Evolutionary conservation across 2,113 vertebrate species (phyloP).

Genomic region (Dasyornis broadbenti): DNA sequence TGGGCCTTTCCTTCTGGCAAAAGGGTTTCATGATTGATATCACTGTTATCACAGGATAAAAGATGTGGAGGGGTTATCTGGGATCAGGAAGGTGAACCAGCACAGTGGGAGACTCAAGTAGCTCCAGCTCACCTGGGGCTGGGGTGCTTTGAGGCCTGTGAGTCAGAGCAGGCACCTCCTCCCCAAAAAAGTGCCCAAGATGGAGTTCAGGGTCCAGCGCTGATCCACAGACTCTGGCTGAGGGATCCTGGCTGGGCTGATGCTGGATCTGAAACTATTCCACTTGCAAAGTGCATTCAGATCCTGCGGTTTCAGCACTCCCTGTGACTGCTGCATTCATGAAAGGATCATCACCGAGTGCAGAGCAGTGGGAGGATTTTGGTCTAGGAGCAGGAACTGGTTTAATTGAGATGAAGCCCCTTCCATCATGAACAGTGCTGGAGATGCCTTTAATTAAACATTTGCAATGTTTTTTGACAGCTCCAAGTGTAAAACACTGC

Average conservation of each 20-base stretch:
- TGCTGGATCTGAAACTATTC: not conserved
- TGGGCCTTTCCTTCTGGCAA: not conserved
- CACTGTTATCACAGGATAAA: not conserved
- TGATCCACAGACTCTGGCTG: not conserved
- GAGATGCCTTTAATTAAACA: not conserved
- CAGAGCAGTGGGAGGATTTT: not conserved
- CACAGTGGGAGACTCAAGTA: not conserved
- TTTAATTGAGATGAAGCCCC: not conserved
- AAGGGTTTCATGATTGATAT: not conserved
- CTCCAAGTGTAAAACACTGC: not conserved
- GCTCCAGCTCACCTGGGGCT: not conserved
- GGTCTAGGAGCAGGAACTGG: not conserved
- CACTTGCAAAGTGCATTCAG: not conserved
- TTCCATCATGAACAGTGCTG: not conserved
- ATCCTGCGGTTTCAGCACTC: not conserved
- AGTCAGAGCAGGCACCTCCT: not conserved
- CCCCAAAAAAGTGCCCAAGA: not conserved
- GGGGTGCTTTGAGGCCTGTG: not conserved
- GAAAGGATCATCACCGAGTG: not conserved
- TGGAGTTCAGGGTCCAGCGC: fast-evolving
- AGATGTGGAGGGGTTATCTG: not conserved
- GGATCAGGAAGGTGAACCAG: not conserved
- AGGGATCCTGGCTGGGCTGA: not conserved
- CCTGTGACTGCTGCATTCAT: not conserved
- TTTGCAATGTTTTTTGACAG: not conserved